Evolutionary conservation across 2,888 invertebrate genomes (phyloP).

Genomic region (Lasioglossum zephyrum): DNA sequence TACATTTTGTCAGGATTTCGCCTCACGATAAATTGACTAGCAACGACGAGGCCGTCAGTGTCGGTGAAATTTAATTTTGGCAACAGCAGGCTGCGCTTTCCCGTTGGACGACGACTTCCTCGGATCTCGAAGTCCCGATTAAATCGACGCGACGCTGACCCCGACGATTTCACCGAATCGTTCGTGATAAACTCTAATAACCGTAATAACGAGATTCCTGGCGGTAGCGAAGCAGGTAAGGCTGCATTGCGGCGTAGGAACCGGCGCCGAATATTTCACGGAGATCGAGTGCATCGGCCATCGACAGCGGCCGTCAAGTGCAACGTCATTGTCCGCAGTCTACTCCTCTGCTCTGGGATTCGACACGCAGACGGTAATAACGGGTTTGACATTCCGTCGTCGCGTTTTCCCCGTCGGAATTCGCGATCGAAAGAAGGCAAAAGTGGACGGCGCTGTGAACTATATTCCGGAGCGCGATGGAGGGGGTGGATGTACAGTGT

Average conservation of each 20-base stretch:
- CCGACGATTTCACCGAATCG: constrained; percentile 25
- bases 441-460: neutral
- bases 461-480: neutral
- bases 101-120: neutral
- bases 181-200: constrained; percentile 45
- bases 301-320: constrained; percentile 10
- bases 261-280: constrained; percentile 7
- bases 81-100: constrained; percentile 16
- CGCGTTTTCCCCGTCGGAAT: constrained; percentile 31
- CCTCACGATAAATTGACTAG: neutral
- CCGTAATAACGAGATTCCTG: constrained; percentile 48
- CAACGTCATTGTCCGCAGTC: constrained; percentile 23
- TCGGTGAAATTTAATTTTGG: neutral
- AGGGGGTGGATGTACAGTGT: neutral
- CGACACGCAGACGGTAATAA: constrained; percentile 44
- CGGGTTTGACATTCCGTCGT: constrained; percentile 31
- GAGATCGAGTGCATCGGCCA: constrained; percentile 25
- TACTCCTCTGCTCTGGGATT: constrained; percentile 27
- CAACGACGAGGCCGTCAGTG: neutral
- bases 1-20: too few species aligned
- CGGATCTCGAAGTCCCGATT: constrained; percentile 1
- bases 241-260: neutral
- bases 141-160: constrained; percentile 39
- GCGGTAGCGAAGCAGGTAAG: neutral
- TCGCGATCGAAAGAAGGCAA: constrained; percentile 1